Base-by-base conservation (phyloP, 2,113 vertebrate species). In the Phrynosoma blainvillii region DNA sequence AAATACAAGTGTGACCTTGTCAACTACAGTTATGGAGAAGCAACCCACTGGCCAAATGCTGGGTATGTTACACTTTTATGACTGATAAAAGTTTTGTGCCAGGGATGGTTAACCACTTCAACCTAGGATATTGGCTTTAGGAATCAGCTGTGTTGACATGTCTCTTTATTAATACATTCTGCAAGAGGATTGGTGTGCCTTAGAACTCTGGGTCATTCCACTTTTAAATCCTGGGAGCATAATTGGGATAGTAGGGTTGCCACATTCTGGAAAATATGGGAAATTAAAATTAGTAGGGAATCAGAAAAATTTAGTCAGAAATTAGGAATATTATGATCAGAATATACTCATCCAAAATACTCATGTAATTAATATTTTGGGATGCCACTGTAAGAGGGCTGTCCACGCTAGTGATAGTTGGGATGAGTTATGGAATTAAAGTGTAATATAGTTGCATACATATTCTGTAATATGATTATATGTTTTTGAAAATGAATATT, bases 11-110 rank as follows among this genome's bases (percentile, higher is more conserved):
- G 99, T 96, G 99, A 99, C 94, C 97, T 99, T 91, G 98, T 99
- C 89, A 99, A 99, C 96, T 99, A 99, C 89, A 99, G 99, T 92
- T 99, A 99, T 59, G 99, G 99, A 71, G 99, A 99, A 95, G 99
- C 99, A 74, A 99, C 98, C n/a, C 98, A 99, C 87, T 99, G 99
- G 99, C 98, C 99, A 81, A 99, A 99, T 97, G 98, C 98, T 84
- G 99, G 99, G 99, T 94, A 25, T 65, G 13, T 3, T 71, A 21
- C 71, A 1, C 16, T 82, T 93, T 74, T 62, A 65, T 84, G 9
- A 84, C 62, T 27, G 0, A 36, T 36, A 36, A 36, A 36, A 36
- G 36, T 68, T 56, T 13, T 56, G 1, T 65, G 52, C 13, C 13
- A 76, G 42, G 20, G n/a, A 66, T 68, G 36, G 62, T 8, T 25